Conservation (phyloP, 2,888 invertebrate species). For the Cotesia congregata region DNA sequence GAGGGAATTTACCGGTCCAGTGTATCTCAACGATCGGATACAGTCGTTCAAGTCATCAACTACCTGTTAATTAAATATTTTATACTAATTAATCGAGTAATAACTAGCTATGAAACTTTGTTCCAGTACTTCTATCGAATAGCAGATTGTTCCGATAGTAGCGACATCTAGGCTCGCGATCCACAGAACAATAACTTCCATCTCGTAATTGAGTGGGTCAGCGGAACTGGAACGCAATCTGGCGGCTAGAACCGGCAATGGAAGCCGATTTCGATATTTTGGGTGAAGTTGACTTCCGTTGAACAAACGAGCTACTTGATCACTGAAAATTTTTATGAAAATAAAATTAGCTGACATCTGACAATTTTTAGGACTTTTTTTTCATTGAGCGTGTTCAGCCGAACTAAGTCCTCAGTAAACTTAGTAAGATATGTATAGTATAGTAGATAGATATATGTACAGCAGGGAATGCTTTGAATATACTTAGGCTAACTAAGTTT, state of each 20-base stretch:
- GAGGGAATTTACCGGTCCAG: conserved; percentile 65
- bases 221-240: conserved; percentile 51
- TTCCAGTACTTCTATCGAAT: conserved; percentile 63
- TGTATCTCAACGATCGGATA: conserved; percentile 64
- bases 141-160: conserved; percentile 56
- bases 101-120: background rate
- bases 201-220: conserved; percentile 25
- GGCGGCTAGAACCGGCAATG: conserved; percentile 63
- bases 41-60: conserved; percentile 60
- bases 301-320: conserved; percentile 60
- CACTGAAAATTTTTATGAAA: conserved; percentile 49
- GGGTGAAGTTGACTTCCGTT: conserved; percentile 62
- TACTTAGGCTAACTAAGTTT: too few relatives aligned
- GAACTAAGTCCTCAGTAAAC: too few relatives aligned
- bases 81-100: conserved; percentile 10
- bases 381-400: too few relatives aligned
- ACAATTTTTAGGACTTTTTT: too few relatives aligned
- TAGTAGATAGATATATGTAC: too few relatives aligned
- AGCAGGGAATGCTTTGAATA: too few relatives aligned
- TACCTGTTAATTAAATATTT: conserved; percentile 50
- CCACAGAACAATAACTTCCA: conserved; percentile 61
- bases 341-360: background rate
- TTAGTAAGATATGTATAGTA: too few relatives aligned
- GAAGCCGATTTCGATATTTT: conserved; percentile 63
- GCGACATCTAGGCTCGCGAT: conserved; percentile 65